phyloP scores from a whole-genome alignment of 1,140 invertebrate species.

The Nomia melanderi region DNA sequence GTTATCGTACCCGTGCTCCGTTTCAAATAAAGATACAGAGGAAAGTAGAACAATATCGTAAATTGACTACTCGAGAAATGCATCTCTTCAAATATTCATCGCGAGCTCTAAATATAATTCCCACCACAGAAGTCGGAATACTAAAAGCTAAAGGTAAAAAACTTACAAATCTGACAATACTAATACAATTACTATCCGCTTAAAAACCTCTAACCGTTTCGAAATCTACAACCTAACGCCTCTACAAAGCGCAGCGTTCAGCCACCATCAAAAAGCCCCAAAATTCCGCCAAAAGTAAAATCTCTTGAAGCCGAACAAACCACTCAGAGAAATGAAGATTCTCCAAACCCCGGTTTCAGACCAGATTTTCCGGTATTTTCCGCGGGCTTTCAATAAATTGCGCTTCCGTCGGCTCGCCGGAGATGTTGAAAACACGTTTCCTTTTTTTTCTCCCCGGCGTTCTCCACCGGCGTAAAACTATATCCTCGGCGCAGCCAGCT shows the following conservation, averaged over 20 bases:
- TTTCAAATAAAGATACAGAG: neutral
- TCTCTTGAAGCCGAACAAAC: neutral
- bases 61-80: neutral
- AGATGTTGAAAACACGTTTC: neutral
- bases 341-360: neutral
- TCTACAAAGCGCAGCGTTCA: too few relatives aligned
- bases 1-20: neutral
- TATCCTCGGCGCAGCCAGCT: conserved; percentile 2
- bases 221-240: too few relatives aligned
- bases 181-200: too few relatives aligned
- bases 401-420: neutral
- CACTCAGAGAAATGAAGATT: neutral
- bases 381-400: neutral
- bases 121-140: too few relatives aligned
- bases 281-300: neutral
- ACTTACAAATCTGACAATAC: too few relatives aligned
- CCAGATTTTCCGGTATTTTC: neutral
- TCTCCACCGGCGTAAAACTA: neutral
- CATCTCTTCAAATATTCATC: neutral
- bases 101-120: too few relatives aligned
- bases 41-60: too few relatives aligned
- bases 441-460: neutral
- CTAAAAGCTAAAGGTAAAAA: too few relatives aligned
- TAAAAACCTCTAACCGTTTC: too few relatives aligned
- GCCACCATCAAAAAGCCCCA: neutral